phyloP scores from a whole-genome alignment of 2,797 vertebrate species.

The Setipinna tenuifilis region DNA sequence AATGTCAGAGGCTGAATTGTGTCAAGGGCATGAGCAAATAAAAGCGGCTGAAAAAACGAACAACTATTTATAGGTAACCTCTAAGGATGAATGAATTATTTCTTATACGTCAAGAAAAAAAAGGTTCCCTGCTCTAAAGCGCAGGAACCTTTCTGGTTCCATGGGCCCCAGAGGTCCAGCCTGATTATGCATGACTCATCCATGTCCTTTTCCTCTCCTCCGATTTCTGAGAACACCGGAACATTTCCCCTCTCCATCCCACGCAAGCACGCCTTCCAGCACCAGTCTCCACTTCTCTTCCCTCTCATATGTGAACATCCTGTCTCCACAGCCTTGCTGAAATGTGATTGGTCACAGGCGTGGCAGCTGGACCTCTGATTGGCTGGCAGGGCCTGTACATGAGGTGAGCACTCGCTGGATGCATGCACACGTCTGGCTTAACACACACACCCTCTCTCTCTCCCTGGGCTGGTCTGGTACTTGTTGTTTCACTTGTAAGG shows the following conservation, averaged over 20 bases:
- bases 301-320: conserved; percentile 11
- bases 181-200: not conserved
- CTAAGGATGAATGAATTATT: not conserved
- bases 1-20: not conserved
- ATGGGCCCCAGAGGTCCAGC: not conserved
- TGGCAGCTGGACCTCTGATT: not conserved
- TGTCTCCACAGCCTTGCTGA: not conserved
- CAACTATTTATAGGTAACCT: not conserved
- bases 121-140: not conserved
- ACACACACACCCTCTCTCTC: not conserved
- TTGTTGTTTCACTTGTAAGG: not conserved
- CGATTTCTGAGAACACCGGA: not conserved
- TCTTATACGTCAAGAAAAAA: not conserved
- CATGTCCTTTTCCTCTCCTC: not conserved
- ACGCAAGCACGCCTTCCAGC: not conserved
- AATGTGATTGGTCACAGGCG: not conserved
- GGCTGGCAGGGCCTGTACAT: not conserved
- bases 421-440: conserved; percentile 6
- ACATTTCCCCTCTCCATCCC: not conserved
- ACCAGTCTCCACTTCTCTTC: not conserved
- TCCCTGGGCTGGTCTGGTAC: not conserved
- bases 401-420: not conserved
- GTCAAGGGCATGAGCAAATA: conserved; percentile 17
- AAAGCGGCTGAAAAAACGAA: not conserved
- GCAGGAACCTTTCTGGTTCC: not conserved